Base-by-base conservation (phyloP, 1,140 invertebrate species). In the Drosophila sp. region DNA sequence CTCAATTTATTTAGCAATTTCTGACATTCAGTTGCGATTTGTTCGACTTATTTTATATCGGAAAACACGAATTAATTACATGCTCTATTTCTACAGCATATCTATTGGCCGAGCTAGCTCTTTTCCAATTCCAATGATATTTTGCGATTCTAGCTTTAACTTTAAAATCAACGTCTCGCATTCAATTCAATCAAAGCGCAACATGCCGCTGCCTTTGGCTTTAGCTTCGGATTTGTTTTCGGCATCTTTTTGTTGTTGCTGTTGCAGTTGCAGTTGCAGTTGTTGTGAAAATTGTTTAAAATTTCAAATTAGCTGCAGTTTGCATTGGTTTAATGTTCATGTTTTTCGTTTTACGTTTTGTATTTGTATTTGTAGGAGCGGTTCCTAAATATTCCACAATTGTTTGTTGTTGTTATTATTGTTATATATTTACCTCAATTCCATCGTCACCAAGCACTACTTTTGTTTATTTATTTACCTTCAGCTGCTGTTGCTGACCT, bases 181-280 rank as follows among this genome's bases (percentile, higher is more conserved):
- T 86, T 87, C 76, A 72, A 87, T 87, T 87, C 83, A 87, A 87
- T 87, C 82, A 87, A 87, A 87, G 82, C 82, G 82, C 83, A 89
- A 89, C 83, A 75, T 69, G 78, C 71, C 57, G 51, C 51, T 82
- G 75, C 78, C 72, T 78, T 83, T 63, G 57, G 36, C 32, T 62
- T 16, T 32, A 29, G 21, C 62, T 77, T 80, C 50, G 70, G 36
- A 45, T 58, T 73, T 69, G 71, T 87, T 86, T 86, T 89, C 82
- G 83, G 83, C 82, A 73, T 76, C 78, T 76, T 87, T 87, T 89
- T 87, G 82, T 66, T 75, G 65, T 27, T 43, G 18, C 16, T 70
- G 40, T 51, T 69, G 41, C 11, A 27, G 43, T 38, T 58, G 13
- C n/a, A 21, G 18, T 45, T 51, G 62, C 51, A 72, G 54, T 67